Conservation (phyloP, 2,888 invertebrate genomes). For the Gonocerus acuteangulatus region DNA sequence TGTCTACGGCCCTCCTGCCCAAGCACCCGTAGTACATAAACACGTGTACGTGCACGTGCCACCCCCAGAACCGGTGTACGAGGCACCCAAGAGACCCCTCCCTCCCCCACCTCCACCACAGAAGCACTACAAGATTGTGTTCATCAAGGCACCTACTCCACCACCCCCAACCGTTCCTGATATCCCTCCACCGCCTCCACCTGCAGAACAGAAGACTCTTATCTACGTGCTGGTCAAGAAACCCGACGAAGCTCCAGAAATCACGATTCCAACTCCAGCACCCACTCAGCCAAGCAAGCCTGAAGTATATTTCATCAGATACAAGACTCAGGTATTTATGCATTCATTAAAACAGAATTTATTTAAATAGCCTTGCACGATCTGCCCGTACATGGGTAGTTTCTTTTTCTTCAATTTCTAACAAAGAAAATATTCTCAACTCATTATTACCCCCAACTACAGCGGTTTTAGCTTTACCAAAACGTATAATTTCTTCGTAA, state of each 20-base stretch:
- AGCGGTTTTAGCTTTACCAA: too few relatives aligned
- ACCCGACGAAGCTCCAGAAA: constrained; percentile 73
- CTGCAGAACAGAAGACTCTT: constrained; percentile 81
- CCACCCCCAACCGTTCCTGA: constrained; percentile 48
- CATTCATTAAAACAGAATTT: too few relatives aligned
- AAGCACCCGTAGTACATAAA: constrained; percentile 74
- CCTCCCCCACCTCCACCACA: constrained; percentile 53
- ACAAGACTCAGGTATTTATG: constrained; percentile 65
- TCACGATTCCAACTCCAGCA: constrained; percentile 67
- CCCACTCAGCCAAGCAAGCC: constrained; percentile 83
- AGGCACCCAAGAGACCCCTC: constrained; percentile 47
- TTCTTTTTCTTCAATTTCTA: too few relatives aligned
- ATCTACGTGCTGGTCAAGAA: constrained; percentile 84
- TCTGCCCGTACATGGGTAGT: too few relatives aligned
- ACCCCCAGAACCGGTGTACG: constrained; percentile 71
- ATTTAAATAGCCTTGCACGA: too few relatives aligned
- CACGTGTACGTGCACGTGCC: constrained; percentile 88
- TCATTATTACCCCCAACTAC: too few relatives aligned
- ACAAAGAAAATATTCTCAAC: too few relatives aligned
- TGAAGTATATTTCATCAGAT: constrained; percentile 84
- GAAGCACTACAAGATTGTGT: constrained; percentile 77
- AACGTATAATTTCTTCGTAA: too few relatives aligned
- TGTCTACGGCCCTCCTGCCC: constrained; percentile 63
- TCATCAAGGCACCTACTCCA: constrained; percentile 61
- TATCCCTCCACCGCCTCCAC: constrained; percentile 56